These are phyloP conservation scores for Antechinus stuartii DNA, from an alignment of 2,113 vertebrate species.

Conservation along the genomic window DNA sequence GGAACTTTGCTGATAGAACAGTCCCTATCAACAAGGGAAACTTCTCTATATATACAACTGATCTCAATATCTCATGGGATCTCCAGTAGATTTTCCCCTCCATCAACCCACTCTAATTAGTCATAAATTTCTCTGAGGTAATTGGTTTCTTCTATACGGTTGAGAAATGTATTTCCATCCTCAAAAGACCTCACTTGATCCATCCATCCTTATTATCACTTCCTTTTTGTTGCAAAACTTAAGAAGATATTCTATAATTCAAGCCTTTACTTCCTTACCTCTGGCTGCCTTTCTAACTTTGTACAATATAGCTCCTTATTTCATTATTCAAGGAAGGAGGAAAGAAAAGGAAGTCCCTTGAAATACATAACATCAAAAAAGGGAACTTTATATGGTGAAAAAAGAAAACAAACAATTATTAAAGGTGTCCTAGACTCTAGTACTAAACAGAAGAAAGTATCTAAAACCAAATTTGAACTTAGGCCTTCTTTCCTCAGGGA, in stretches of 20 bases:
- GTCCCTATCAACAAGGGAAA: background rate
- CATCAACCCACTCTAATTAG: background rate
- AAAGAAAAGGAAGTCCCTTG: background rate
- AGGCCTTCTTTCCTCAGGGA: background rate
- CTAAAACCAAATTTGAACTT: background rate
- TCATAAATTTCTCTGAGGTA: background rate
- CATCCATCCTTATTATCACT: background rate
- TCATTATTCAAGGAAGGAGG: background rate
- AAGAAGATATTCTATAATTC: background rate
- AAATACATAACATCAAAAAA: background rate
- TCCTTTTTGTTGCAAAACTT: background rate
- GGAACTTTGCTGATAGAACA: background rate
- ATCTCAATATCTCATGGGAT: background rate
- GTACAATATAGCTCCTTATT: background rate
- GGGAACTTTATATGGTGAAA: background rate
- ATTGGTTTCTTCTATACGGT: background rate
- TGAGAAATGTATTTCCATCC: background rate
- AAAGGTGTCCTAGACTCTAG: background rate
- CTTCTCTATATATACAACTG: too few species aligned
- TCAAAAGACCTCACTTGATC: background rate
- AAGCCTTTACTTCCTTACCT: background rate
- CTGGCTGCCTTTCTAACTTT: background rate
- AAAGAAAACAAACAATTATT: background rate
- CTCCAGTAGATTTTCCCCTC: background rate
- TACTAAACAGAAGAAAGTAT: background rate